These are phyloP conservation scores for Catocala fraxini DNA, from an alignment of 2,888 invertebrate species.

Conservation along the genomic window DNA sequence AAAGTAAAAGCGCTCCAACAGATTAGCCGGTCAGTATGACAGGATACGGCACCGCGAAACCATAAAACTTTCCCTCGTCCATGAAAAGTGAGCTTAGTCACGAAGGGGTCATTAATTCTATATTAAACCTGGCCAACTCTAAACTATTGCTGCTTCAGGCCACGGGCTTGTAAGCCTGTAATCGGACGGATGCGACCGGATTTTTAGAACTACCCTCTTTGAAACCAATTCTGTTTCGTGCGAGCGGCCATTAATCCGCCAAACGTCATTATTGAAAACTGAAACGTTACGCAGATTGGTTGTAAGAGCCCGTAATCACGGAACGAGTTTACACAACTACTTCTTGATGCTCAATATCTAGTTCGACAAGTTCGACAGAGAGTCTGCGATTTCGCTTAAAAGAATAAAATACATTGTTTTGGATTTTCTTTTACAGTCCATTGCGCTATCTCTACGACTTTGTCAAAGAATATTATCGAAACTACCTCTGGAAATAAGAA, in stretches of 20 bases:
- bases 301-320: slow-evolving; percentile 33
- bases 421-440: slow-evolving; percentile 49
- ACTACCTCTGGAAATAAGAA: slow-evolving; percentile 42
- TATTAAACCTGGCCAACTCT: slow-evolving; percentile 58
- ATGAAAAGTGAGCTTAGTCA: slow-evolving; percentile 80
- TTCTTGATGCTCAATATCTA: slow-evolving; percentile 29
- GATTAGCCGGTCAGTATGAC: slow-evolving; percentile 62
- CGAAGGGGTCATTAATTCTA: slow-evolving; percentile 76
- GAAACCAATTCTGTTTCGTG: slow-evolving; percentile 47
- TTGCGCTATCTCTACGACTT: slow-evolving; percentile 51
- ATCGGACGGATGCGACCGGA: slow-evolving; percentile 70
- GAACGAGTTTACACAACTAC: slow-evolving; percentile 19
- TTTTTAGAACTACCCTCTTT: slow-evolving; percentile 50
- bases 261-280: slow-evolving; percentile 50
- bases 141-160: slow-evolving; percentile 36
- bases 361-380: slow-evolving; percentile 31
- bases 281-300: slow-evolving; percentile 28
- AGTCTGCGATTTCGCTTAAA: slow-evolving; percentile 43
- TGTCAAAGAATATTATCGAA: slow-evolving; percentile 47
- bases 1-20: slow-evolving; percentile 58
- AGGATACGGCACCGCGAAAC: slow-evolving; percentile 60
- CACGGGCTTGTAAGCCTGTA: slow-evolving; percentile 55
- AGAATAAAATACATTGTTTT: slow-evolving; percentile 52
- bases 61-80: slow-evolving; percentile 79
- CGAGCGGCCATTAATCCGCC: slow-evolving; percentile 52